These are phyloP conservation scores for Marronus borbonicus DNA, from an alignment of 2,888 invertebrate genomes.

Conservation along the genomic window DNA sequence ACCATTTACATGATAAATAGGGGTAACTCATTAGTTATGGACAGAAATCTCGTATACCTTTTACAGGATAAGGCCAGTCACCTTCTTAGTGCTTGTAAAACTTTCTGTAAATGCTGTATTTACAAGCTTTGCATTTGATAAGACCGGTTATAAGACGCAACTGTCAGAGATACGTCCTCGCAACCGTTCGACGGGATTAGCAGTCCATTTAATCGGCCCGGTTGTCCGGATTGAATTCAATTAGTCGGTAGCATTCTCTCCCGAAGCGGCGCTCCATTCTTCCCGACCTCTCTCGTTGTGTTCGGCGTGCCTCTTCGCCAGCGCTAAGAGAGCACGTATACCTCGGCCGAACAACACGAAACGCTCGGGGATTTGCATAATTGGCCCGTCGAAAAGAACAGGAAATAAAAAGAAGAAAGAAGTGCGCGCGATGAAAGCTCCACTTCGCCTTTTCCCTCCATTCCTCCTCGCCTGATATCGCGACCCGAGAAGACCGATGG, in stretches of 20 bases:
- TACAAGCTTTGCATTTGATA: not conserved
- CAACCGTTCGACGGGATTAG: constrained; percentile 33
- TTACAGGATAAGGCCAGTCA: too few relatives aligned
- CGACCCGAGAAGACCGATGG: not conserved
- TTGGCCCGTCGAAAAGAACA: constrained; percentile 33
- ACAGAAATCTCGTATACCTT: too few relatives aligned
- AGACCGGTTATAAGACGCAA: constrained; percentile 2
- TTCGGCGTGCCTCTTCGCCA: not conserved
- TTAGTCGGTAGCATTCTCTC: constrained; percentile 29
- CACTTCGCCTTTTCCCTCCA: not conserved
- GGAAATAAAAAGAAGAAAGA: constrained; percentile 40
- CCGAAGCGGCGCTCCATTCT: constrained; percentile 9
- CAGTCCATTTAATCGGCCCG: constrained; percentile 31
- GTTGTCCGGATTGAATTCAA: constrained; percentile 39
- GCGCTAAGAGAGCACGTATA: not conserved
- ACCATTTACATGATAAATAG: too few relatives aligned
- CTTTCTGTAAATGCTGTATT: constrained; percentile 4
- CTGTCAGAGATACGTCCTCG: constrained; percentile 21
- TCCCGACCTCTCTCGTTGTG: not conserved
- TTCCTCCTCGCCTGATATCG: not conserved
- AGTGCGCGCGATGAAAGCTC: constrained; percentile 32
- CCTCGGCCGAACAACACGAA: constrained; percentile 12
- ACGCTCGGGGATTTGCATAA: constrained; percentile 38
- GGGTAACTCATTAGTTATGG: too few relatives aligned
- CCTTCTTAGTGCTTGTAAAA: not conserved